phyloP scores from a whole-genome alignment of 2,113 vertebrate genomes.

The Hippopotamus amphibius region DNA sequence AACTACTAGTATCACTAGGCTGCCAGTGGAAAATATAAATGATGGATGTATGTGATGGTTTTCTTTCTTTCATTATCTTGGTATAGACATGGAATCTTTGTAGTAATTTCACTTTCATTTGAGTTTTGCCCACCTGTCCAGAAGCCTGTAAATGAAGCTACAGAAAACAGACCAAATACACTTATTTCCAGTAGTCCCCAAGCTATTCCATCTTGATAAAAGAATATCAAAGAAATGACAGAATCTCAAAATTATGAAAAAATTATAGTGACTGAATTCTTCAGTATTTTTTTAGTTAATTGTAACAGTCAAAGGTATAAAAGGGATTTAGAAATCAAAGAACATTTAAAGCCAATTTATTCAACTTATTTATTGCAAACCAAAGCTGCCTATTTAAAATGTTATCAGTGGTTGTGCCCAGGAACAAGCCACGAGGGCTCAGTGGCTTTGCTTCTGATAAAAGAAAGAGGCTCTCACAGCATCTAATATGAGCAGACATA shows the following conservation, averaged over 20 bases:
- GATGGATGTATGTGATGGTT: not conserved
- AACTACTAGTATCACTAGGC: not conserved
- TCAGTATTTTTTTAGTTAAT: not conserved
- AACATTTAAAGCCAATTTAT: conserved; percentile 34
- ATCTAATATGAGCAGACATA: accelerated
- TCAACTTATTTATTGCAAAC: conserved; percentile 46
- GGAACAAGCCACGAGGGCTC: conserved; percentile 45
- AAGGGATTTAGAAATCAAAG: conserved; percentile 40
- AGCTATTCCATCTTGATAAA: not conserved
- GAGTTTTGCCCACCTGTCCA: not conserved
- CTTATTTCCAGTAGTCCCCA: not conserved
- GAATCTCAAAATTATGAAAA: not conserved
- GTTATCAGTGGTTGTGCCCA: not conserved
- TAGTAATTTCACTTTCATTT: not conserved
- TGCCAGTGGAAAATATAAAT: not conserved
- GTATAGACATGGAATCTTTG: not conserved
- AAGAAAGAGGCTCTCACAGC: not conserved
- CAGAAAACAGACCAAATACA: not conserved
- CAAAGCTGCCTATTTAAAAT: conserved; percentile 55
- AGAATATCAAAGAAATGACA: not conserved
- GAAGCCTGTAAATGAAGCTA: not conserved
- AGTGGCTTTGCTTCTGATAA: not conserved
- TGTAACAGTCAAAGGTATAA: not conserved
- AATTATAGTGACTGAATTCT: not conserved
- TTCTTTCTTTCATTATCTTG: not conserved